Base-by-base conservation (phyloP, 2,888 invertebrate species). In the Hyalella azteca region DNA sequence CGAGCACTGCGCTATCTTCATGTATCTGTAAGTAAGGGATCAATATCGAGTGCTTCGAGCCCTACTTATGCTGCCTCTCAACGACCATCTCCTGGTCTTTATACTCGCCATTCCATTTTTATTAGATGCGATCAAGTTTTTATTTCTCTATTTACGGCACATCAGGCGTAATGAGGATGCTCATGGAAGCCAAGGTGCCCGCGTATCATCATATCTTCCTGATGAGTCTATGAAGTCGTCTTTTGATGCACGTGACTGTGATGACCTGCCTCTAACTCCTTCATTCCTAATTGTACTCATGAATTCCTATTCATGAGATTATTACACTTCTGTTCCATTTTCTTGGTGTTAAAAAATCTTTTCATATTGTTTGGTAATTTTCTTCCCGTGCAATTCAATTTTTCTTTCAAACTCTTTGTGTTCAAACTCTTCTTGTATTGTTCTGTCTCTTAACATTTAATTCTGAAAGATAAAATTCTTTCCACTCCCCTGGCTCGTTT, bases 31-130 rank as follows among this genome's bases (percentile, higher is more conserved):
- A n/a, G 54, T 54, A 26, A 54, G 26, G 29, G 54, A 54, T 54
- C 54, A 54, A 54, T 54, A 54, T 54, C 54, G 54, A 54, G 54
- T 26, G 54, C 54, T 9, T 29, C 13, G 54, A 54, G 54, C 22
- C 26, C 29, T 29, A 29, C 54, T 26, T 54, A 22, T 26, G 54
- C 54, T 29, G 29, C 54, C 54, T 54, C 54, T 54, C 54, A 29
- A 26, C 54, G 54, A 29, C 54, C 54, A 54, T 54, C 54, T 54
- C 54, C 2, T 11, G 54, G 22, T 54, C 29, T 29, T 54, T n/a
- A n/a, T 22, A 54, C 54, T 9, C 54, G 26, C 54, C 54, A 54
- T 54, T 54, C 29, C 54, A 29, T 9, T 54, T 54, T 54, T 54
- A 54, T 29, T 26, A 29, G 54, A 54, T 3, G 22, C 54, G 7